Evolutionary conservation across 2,888 invertebrate species (phyloP).

Genomic region (Hemicrepidius hirtus): DNA sequence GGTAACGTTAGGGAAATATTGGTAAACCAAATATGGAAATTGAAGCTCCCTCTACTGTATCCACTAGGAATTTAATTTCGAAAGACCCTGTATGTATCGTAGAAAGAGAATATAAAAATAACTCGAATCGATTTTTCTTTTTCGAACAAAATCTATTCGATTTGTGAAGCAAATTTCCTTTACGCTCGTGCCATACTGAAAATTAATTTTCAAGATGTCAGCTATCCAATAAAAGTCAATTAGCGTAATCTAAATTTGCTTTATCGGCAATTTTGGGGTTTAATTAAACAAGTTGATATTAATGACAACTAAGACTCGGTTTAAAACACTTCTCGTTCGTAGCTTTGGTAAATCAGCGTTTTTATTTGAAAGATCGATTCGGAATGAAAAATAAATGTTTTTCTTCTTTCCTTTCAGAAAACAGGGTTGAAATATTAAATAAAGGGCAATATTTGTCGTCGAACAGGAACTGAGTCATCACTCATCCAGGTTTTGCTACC

Average conservation of each 20-base stretch:
- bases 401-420: neutral
- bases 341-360: neutral
- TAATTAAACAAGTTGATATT: conserved; percentile 47
- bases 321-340: conserved; percentile 26
- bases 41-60: too few species aligned
- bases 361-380: neutral
- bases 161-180: conserved; percentile 10
- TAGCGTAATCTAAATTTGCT: conserved; percentile 46
- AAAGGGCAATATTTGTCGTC: conserved; percentile 42
- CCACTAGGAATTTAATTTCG: too few species aligned
- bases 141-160: neutral
- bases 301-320: conserved; percentile 38
- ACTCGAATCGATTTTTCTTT: too few species aligned
- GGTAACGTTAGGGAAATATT: too few species aligned
- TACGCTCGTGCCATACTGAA: conserved; percentile 21
- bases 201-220: conserved; percentile 46
- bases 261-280: conserved; percentile 46
- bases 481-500: conserved; percentile 31
- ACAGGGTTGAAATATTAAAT: conserved; percentile 39
- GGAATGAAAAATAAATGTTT: conserved; percentile 23
- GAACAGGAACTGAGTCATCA: conserved; percentile 40
- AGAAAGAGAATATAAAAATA: too few species aligned
- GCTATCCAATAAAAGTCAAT: conserved; percentile 47
- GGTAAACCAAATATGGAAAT: too few species aligned
- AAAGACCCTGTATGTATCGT: too few species aligned